Evolutionary conservation across 2,888 invertebrate genomes (phyloP).

Genomic region (Lottia scabra): DNA sequence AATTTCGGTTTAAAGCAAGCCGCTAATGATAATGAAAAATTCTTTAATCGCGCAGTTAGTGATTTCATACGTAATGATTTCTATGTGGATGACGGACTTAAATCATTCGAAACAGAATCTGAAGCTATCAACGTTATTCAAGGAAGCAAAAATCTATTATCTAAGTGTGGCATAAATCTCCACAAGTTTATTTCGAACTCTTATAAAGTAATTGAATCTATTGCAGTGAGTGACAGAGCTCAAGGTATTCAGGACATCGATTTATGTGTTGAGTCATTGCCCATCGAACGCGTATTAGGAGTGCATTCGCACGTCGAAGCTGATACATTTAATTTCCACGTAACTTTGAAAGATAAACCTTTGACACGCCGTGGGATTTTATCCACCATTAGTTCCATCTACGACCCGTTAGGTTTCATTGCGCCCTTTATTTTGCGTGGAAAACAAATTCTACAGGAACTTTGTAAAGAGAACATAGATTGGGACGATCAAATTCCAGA

Average conservation of each 20-base stretch:
- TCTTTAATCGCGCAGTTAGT: constrained; percentile 20
- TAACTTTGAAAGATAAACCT: constrained; percentile 4
- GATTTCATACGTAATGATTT: constrained; percentile 31
- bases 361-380: constrained; percentile 8
- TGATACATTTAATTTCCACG: not conserved
- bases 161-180: too few relatives aligned
- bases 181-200: not conserved
- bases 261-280: not conserved
- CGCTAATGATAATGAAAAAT: constrained; percentile 10
- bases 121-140: too few relatives aligned
- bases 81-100: constrained; percentile 40
- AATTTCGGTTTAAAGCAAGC: constrained; percentile 29
- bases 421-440: not conserved
- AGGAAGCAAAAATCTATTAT: too few relatives aligned
- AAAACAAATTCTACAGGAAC: constrained; percentile 12
- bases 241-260: not conserved
- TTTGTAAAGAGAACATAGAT: not conserved
- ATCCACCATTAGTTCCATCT: constrained; percentile 1
- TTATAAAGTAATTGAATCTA: not conserved
- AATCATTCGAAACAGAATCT: constrained; percentile 15
- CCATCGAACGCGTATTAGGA: constrained; percentile 2
- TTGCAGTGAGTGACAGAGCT: not conserved
- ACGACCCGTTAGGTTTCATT: constrained; percentile 19
- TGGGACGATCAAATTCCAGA: constrained; percentile 16
- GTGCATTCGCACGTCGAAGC: not conserved